Evolutionary conservation across 2,797 vertebrate genomes (phyloP), one percentile per base, ranked within the genome.

Genomic region (Aldrovandia affinis): DNA sequence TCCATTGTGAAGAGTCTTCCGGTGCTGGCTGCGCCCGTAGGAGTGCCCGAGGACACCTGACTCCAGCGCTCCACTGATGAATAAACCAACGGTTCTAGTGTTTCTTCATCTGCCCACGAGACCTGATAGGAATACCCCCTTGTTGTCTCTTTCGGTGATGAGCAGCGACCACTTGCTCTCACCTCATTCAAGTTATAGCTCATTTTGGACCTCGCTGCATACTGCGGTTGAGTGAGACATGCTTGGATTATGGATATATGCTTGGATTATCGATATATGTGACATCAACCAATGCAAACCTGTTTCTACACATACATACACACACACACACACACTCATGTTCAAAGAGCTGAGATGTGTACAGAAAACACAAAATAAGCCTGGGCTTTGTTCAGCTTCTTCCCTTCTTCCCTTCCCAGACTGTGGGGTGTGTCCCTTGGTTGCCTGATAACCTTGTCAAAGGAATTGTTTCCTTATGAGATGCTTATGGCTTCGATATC

Each of bases 11-110:
- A 57, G 73, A 73, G 33, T n/a, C 68, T 36, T 63, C 30, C 57
- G 36, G 18, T 47, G 10, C 12, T 65, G 15, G 59, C 83, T 22
- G 54, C 89, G 86, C 92, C 84, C 90, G 90, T 83, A 88, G 87
- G 82, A 89, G 89, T 88, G 89, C 90, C 52, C 83, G 87, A 80
- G 83, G 92, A 93, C 87, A 95, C 90, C 89, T 84, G 91, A 95
- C 88, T 79, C 92, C 84, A 22, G 75, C 78, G 81, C 84, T 89
- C 78, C 52, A 86, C 87, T 91, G 88, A 93, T 93, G 82, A 91
- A 95, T 95, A 91, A 93, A 93, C 94, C 83, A 94, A 88, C 79
- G 88, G 75, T 83, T 89, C 86, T 86, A 87, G 78, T 86, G 89
- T 91, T 91, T 95, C 94, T 42, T 83, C 59, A 54, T 57, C 85